phyloP scores from a whole-genome alignment of 2,797 vertebrate genomes.

The Protonibea diacanthus region DNA sequence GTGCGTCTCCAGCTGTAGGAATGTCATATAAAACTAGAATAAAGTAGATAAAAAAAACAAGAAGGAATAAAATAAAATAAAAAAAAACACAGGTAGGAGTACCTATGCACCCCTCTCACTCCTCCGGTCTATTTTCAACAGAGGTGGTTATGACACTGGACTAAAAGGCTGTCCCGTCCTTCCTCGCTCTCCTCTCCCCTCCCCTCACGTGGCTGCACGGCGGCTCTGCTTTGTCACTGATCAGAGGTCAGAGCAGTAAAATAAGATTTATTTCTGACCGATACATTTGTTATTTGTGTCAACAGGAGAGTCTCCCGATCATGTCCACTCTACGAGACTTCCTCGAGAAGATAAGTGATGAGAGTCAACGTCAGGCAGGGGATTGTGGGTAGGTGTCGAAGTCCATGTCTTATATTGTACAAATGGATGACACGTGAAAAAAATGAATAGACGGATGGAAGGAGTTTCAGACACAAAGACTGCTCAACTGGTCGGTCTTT shows the following conservation, averaged over 20 bases:
- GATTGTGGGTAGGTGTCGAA: neutral
- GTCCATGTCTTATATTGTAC: no score
- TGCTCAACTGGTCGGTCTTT: no score
- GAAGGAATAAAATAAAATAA: neutral
- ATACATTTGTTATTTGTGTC: neutral
- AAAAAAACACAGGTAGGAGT: neutral
- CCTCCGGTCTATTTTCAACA: neutral
- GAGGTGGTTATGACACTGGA: neutral
- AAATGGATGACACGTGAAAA: no score
- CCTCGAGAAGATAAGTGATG: constrained; percentile 6
- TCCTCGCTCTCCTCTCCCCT: neutral
- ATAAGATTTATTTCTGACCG: no score
- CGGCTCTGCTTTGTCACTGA: neutral
- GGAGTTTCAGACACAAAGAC: no score
- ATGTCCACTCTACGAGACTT: neutral
- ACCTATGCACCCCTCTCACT: neutral
- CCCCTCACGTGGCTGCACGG: constrained; percentile 37
- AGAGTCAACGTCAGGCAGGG: neutral
- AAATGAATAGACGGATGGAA: no score
- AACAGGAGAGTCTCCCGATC: neutral
- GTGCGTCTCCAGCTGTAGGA: neutral
- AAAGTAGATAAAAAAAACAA: neutral
- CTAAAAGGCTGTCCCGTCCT: neutral
- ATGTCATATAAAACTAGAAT: neutral
- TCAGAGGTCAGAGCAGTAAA: no score